These are phyloP conservation scores for Dipodomys stephensi DNA, from an alignment of 2,113 vertebrate species.

Conservation along the genomic window DNA sequence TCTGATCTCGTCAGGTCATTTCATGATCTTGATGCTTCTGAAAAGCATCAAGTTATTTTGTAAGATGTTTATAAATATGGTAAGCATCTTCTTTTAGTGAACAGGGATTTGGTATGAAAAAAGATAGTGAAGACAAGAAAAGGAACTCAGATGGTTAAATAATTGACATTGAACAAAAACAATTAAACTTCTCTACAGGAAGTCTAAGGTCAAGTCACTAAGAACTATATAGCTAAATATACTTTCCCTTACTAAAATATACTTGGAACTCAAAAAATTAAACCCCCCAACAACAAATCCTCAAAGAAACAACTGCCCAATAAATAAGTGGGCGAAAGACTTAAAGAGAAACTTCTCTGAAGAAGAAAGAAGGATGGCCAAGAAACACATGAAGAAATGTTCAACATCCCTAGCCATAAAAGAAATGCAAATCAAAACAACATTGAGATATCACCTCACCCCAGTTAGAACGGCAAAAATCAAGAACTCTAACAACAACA, in stretches of 20 bases:
- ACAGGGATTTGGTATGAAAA: not conserved
- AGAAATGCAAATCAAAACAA: too few species aligned
- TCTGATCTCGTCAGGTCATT: not conserved
- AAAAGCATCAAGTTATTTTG: not conserved
- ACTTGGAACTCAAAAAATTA: too few species aligned
- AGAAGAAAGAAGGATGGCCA: too few species aligned
- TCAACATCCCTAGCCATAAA: too few species aligned
- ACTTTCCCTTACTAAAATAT: not conserved
- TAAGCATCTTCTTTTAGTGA: constrained; percentile 4
- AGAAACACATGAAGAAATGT: too few species aligned
- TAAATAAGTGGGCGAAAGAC: too few species aligned
- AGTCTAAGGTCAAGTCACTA: not conserved
- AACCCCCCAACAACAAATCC: too few species aligned
- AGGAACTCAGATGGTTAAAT: not conserved
- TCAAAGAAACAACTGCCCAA: too few species aligned
- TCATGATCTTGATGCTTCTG: not conserved
- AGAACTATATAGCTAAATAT: not conserved
- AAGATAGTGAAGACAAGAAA: not conserved
- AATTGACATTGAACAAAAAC: not conserved
- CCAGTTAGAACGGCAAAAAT: too few species aligned
- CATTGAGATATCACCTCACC: too few species aligned
- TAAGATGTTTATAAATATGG: not conserved
- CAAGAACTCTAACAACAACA: too few species aligned
- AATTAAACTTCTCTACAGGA: not conserved
- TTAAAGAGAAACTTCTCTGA: too few species aligned